Base-by-base conservation (phyloP, 2,888 invertebrate species). In the Rotaria socialis region DNA sequence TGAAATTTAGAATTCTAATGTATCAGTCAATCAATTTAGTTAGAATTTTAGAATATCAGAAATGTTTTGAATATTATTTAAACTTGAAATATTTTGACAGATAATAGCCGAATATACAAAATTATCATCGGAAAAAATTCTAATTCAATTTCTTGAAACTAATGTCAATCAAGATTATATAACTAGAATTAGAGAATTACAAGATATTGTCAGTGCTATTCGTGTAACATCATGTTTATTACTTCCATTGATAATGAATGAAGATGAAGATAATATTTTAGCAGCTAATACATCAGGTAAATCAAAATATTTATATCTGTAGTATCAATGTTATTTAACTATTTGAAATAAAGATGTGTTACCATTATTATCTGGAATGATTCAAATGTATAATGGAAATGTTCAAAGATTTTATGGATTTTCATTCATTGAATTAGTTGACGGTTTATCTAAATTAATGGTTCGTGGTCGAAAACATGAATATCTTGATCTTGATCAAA, bases 391-490 rank as follows among this genome's bases (percentile, higher is more conserved):
- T 14, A 80, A 80, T 47, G 5, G 24, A 47, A 47, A 43, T 24
- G n/a, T 14, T 80, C 80, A 80, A 80, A 43, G 80, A 47, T 80
- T 80, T 80, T 80, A 80, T 47, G 80, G 80, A 4, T 80, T 80
- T 80, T 80, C 80, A n/a, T 80, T 80, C 47, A 47, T n/a, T 47
- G 80, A 80, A 80, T 47, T 80, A 47, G 80, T 80, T 80, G 80
- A 80, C 14, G 80, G 80, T 47, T 47, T 80, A 47, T 80, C 80
- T 7, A 80, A 80, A 47, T 47, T 80, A 47, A 80, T 80, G 80
- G 80, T 80, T 80, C 43, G 47, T 24, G 80, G 80, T 80, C 80
- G 80, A 47, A 80, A 47, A 80, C 80, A 80, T 80, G 47, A 47
- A 47, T 80, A n/a, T 80, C 47, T 80, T 47, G 80, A 80, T 80